phyloP scores from a whole-genome alignment of 92 coral and sea anemone genomes.

The Meandrina meandrites region DNA sequence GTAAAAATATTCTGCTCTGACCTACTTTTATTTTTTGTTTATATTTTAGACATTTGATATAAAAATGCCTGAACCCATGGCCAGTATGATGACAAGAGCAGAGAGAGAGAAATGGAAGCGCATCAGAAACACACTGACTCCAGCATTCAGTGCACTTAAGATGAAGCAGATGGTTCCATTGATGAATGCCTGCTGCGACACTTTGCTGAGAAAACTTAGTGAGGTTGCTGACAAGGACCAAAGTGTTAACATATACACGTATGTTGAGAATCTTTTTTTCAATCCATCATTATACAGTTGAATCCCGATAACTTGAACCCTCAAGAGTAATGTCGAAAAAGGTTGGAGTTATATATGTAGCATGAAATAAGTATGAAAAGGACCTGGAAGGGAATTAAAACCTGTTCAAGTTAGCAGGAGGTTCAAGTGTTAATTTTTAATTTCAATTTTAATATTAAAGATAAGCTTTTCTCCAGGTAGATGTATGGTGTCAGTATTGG shows the following conservation, averaged over 20 bases:
- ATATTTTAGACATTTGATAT: conserved; percentile 4
- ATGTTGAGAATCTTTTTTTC: neutral
- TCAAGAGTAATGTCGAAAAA: too few relatives aligned
- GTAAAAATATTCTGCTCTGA: neutral
- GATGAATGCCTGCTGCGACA: conserved; percentile 69
- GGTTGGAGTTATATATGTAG: too few relatives aligned
- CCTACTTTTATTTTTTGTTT: neutral
- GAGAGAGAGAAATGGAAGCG: conserved; percentile 74
- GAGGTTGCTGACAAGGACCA: conserved; percentile 57
- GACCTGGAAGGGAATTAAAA: too few relatives aligned
- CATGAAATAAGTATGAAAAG: too few relatives aligned
- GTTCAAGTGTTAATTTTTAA: too few relatives aligned
- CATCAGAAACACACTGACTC: conserved; percentile 71
- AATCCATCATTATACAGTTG: neutral
- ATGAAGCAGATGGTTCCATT: conserved; percentile 69
- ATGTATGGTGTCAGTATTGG: too few relatives aligned
- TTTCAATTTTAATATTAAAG: too few relatives aligned
- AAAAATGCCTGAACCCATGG: conserved; percentile 58
- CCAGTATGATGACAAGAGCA: conserved; percentile 53
- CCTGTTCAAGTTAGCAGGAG: too few relatives aligned
- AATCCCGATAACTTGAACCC: too few relatives aligned
- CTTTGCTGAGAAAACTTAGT: conserved; percentile 52
- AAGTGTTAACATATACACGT: conserved; percentile 57
- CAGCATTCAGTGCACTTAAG: conserved; percentile 76
- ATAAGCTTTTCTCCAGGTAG: too few relatives aligned